Conservation (phyloP, 2,888 invertebrate species). For the Scaeva pyrastri region DNA sequence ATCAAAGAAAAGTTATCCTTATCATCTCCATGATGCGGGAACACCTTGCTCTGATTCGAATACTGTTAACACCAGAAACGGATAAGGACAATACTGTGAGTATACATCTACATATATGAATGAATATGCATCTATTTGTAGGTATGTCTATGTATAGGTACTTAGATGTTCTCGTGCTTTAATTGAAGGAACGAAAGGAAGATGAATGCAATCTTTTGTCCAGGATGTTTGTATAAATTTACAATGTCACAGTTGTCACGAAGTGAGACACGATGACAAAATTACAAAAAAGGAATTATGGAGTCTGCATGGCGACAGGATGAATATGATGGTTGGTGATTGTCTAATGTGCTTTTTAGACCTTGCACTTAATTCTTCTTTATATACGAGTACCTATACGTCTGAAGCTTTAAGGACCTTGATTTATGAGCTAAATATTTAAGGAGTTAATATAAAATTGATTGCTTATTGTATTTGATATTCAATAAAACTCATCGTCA, state of each 20-base stretch:
- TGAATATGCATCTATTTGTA: neutral
- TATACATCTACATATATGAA: neutral
- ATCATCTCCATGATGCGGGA: constrained; percentile 3
- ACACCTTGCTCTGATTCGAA: neutral
- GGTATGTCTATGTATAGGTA: neutral
- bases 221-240: neutral
- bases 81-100: neutral
- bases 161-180: neutral
- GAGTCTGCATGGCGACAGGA: no score
- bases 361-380: no score
- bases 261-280: no score
- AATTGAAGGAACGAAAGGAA: neutral
- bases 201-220: neutral
- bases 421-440: no score
- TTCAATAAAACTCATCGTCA: no score
- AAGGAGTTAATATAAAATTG: no score
- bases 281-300: no score
- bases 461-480: no score
- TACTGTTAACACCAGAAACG: neutral
- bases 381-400: no score
- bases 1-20: neutral
- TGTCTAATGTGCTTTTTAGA: no score
- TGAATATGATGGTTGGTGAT: no score
- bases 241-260: neutral
- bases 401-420: no score